Percentiles rank a stretch among this genome's conserved stretches.
Conservation (phyloP, 2,797 vertebrate genomes). For the Crenuchus spilurus region DNA sequence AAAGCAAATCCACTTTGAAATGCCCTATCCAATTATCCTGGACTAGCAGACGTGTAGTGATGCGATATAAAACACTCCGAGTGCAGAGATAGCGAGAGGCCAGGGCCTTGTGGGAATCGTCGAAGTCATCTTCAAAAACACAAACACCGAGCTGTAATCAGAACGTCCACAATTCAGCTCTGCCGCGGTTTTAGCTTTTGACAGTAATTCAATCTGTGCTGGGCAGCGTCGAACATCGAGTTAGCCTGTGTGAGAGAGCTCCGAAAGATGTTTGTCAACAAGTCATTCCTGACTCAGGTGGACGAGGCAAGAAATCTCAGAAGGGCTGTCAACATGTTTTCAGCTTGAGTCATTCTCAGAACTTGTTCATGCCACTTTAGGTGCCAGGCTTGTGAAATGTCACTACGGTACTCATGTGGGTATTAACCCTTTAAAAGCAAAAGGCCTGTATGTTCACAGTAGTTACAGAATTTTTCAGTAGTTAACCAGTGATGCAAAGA, state of each 20-base stretch:
- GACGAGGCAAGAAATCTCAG: not conserved
- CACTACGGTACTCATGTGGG: not conserved
- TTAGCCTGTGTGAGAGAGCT: constrained; percentile 4
- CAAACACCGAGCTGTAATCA: constrained; percentile 37
- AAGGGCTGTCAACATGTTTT: constrained; percentile 31
- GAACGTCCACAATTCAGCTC: constrained; percentile 41
- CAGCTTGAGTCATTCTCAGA: constrained; percentile 31
- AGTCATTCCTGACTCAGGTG: not conserved
- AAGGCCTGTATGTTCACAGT: not conserved
- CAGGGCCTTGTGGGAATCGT: not conserved
- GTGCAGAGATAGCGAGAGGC: constrained; percentile 1
- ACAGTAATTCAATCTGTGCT: constrained; percentile 35
- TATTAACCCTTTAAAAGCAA: not conserved
- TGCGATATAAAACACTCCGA: constrained; percentile 2
- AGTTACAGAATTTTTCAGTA: too few species aligned
- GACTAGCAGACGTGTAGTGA: not conserved
- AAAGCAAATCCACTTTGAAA: constrained; percentile 33
- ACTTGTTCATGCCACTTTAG: not conserved
- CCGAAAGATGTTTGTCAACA: constrained; percentile 10
- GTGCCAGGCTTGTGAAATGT: not conserved
- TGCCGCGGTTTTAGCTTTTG: constrained; percentile 33
- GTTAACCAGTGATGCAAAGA: too few species aligned
- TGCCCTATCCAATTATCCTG: constrained; percentile 22
- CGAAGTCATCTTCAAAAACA: constrained; percentile 36
- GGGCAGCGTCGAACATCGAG: constrained; percentile 5